These are phyloP conservation scores for Atta colombica DNA, from an alignment of 1,140 invertebrate species.

Conservation along the genomic window DNA sequence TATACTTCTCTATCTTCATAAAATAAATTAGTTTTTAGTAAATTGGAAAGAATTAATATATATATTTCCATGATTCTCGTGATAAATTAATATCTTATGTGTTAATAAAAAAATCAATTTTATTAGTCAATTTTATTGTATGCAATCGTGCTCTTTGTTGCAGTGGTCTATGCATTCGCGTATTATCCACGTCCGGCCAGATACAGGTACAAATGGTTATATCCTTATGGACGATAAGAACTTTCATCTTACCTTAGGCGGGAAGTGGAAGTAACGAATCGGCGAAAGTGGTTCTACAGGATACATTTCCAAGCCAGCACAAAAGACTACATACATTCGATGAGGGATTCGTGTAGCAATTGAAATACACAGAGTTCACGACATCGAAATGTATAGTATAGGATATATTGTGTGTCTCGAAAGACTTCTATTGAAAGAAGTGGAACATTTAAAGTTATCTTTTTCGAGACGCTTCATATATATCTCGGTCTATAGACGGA, in stretches of 20 bases:
- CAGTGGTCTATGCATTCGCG: constrained; percentile 48
- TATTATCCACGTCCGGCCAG: constrained; percentile 41
- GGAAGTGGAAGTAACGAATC: too few species aligned
- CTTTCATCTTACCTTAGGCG: not conserved
- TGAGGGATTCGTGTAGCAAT: not conserved
- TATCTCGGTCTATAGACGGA: constrained; percentile 1
- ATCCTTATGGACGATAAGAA: constrained; percentile 43
- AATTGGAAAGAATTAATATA: not conserved
- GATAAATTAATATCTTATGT: not conserved
- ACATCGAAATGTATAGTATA: constrained; percentile 1
- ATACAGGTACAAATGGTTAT: constrained; percentile 20
- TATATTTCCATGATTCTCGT: not conserved
- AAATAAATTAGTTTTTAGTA: not conserved
- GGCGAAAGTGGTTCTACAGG: not conserved
- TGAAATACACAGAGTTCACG: constrained; percentile 15
- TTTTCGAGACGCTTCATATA: not conserved
- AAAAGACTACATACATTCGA: not conserved
- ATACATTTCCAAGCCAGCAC: constrained; percentile 5
- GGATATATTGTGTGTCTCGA: not conserved
- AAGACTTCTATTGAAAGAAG: not conserved
- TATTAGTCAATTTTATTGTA: constrained; percentile 13
- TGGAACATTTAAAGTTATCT: not conserved
- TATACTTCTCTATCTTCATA: too few species aligned
- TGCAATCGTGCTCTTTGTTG: constrained; percentile 28
- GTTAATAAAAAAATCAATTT: not conserved